Evolutionary conservation across 2,113 vertebrate genomes (phyloP).

Genomic region (Pedetes capensis): DNA sequence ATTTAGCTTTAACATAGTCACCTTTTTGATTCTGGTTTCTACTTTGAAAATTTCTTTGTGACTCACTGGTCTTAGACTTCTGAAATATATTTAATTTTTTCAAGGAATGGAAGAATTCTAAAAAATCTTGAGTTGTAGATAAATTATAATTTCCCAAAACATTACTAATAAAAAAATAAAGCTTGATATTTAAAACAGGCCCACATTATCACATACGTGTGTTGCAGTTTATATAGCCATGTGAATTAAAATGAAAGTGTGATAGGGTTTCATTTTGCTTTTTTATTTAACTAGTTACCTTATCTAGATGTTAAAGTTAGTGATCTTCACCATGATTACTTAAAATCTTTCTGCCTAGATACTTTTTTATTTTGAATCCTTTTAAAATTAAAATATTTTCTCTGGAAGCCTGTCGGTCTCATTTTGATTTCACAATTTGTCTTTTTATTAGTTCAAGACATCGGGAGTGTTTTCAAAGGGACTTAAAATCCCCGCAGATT

Average conservation of each 20-base stretch:
- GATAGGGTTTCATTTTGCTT: not conserved
- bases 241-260: not conserved
- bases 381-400: slow-evolving; percentile 5
- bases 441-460: not conserved
- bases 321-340: not conserved
- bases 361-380: not conserved
- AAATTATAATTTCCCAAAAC: not conserved
- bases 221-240: not conserved
- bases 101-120: not conserved
- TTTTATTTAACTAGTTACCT: not conserved
- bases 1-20: not conserved
- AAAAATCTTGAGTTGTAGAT: not conserved
- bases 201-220: not conserved
- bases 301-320: not conserved
- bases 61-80: not conserved
- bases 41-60: not conserved
- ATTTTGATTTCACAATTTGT: slow-evolving; percentile 8
- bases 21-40: not conserved
- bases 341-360: not conserved
- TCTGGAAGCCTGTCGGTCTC: not conserved
- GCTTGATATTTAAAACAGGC: not conserved
- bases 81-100: not conserved
- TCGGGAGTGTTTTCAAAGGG: not conserved
- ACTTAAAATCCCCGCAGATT: not conserved
- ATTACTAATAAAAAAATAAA: not conserved